These are phyloP conservation scores for Rhagophthalmus giganteus DNA, from an alignment of 2,888 invertebrate genomes.

Conservation along the genomic window DNA sequence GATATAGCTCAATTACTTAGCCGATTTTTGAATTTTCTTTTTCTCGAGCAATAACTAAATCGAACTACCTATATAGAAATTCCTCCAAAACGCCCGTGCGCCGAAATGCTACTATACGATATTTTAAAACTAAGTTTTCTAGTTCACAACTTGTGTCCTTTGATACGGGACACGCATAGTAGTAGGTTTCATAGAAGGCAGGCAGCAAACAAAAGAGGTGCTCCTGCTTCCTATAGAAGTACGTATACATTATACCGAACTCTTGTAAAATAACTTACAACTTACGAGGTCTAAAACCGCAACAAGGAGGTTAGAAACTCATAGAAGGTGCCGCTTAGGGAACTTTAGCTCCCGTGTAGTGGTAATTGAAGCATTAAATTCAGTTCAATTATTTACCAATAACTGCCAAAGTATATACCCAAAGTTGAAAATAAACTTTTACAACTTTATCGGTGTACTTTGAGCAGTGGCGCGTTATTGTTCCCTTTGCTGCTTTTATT, in stretches of 20 bases:
- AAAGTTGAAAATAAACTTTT: constrained; percentile 10
- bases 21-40: no score
- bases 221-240: background rate
- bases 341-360: constrained; percentile 17
- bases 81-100: no score
- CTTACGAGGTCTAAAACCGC: constrained; percentile 9
- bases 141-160: no score
- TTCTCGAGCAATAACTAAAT: no score
- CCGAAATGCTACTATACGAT: no score
- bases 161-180: background rate
- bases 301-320: constrained; percentile 15
- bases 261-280: constrained; percentile 14
- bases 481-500: constrained; percentile 16
- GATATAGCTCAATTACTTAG: no score
- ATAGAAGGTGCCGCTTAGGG: constrained; percentile 13
- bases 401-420: constrained; percentile 10
- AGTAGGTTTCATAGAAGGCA: background rate
- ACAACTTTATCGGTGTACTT: constrained; percentile 9
- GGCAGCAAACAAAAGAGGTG: background rate
- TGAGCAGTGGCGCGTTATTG: constrained; percentile 9
- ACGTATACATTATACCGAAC: constrained; percentile 5
- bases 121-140: no score
- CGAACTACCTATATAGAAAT: no score
- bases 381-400: constrained; percentile 28
- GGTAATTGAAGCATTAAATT: constrained; percentile 29